A percentile compares a stretch with the other conserved stretches of the same genome.
Conservation (phyloP, 2,113 vertebrate species). For the Oxyura jamaicensis region DNA sequence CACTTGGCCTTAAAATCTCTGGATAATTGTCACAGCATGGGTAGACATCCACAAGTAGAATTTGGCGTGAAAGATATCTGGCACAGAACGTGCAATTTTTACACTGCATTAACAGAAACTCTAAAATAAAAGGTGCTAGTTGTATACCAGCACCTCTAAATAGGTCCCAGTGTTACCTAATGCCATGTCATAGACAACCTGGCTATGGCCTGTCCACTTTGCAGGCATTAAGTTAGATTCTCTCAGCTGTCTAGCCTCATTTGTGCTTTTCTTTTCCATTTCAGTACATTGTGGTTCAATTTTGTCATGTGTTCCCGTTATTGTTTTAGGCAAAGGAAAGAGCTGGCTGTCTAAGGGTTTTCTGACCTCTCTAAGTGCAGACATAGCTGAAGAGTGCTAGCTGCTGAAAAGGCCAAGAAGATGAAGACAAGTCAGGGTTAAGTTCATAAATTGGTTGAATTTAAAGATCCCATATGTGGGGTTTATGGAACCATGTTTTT, state of each 20-base stretch:
- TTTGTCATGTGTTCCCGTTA: not conserved
- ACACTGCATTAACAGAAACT: not conserved
- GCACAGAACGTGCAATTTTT: not conserved
- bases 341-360: not conserved
- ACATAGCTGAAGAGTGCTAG: not conserved
- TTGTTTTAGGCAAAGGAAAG: not conserved
- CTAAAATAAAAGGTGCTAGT: not conserved
- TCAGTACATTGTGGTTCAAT: not conserved
- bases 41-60: not conserved
- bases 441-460: slow-evolving; percentile 35
- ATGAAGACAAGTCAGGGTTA: not conserved
- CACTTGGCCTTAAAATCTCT: not conserved
- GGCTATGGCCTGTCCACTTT: not conserved
- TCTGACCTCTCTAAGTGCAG: not conserved
- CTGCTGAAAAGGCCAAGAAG: slow-evolving; percentile 16
- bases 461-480: slow-evolving; percentile 67
- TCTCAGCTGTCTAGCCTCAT: not conserved
- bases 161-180: not conserved
- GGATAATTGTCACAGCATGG: not conserved
- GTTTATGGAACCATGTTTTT: slow-evolving; percentile 46
- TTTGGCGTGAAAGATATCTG: not conserved
- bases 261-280: not conserved
- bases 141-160: not conserved
- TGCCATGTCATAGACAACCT: not conserved
- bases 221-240: not conserved